Evolutionary conservation across 2,797 vertebrate species (phyloP).

Genomic region (Gadopsis bispinosus): DNA sequence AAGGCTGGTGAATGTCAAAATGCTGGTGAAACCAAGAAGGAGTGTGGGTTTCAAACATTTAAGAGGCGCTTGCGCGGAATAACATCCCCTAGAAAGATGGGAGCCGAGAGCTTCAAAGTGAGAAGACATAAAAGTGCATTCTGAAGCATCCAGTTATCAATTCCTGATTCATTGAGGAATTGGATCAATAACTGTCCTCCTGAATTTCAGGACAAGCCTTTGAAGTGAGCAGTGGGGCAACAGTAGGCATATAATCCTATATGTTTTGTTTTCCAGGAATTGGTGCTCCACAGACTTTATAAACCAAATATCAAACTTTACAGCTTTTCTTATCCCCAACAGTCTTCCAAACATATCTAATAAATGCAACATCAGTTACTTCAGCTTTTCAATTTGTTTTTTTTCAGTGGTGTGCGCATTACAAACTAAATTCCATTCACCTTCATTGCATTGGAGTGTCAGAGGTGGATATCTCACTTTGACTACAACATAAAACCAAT

Average conservation of each 20-base stretch:
- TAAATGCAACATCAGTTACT: conserved; percentile 56
- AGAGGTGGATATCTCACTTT: neutral
- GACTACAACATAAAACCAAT: neutral
- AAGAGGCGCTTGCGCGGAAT: conserved; percentile 60
- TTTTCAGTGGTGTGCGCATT: neutral
- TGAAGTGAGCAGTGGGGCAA: conserved; percentile 74
- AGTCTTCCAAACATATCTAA: conserved; percentile 52
- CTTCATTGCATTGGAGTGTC: neutral
- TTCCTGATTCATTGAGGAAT: conserved; percentile 78
- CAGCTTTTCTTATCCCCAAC: conserved; percentile 53
- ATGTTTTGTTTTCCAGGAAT: conserved; percentile 56
- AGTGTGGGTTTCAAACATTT: conserved; percentile 67
- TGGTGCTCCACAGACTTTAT: conserved; percentile 45
- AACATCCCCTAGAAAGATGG: conserved; percentile 66
- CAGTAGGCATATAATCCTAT: conserved; percentile 48
- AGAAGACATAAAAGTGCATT: conserved; percentile 83
- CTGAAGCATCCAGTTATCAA: conserved; percentile 82
- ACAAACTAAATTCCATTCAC: neutral
- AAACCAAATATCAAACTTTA: conserved; percentile 58
- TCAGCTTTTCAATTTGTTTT: neutral
- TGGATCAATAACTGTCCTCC: conserved; percentile 81
- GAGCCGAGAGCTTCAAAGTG: conserved; percentile 79
- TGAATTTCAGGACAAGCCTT: conserved; percentile 78
- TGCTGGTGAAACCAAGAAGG: conserved; percentile 36
- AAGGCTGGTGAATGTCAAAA: neutral